Percentiles rank a stretch among this genome's conserved stretches.
Conservation (phyloP, 2,888 invertebrate genomes). For the Apamea crenata region DNA sequence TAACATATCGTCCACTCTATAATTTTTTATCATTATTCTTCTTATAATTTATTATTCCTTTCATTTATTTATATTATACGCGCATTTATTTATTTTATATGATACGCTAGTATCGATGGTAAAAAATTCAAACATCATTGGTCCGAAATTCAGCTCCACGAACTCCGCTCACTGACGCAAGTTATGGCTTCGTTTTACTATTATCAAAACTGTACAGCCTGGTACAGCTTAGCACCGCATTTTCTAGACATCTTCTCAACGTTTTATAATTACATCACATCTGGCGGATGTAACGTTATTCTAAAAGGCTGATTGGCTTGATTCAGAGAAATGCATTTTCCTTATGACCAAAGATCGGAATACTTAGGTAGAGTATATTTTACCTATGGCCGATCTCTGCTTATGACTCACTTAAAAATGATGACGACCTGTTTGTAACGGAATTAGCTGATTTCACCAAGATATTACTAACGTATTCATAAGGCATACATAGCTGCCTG, state of each 20-base stretch:
- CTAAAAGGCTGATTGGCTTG: slow-evolving; percentile 1
- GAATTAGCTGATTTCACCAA: slow-evolving; percentile 1
- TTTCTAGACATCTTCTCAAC: not conserved
- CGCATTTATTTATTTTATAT: no score
- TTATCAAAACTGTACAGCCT: slow-evolving; percentile 5
- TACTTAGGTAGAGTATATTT: not conserved
- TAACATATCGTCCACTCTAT: not conserved
- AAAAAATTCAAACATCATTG: not conserved
- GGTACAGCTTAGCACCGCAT: no score
- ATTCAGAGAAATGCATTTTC: slow-evolving; percentile 19
- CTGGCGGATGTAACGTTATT: slow-evolving; percentile 1
- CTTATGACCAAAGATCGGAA: not conserved
- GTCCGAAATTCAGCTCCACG: not conserved
- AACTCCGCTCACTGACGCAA: not conserved
- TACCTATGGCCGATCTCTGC: not conserved
- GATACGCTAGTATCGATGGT: not conserved
- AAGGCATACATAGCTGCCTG: not conserved
- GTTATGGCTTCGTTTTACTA: not conserved
- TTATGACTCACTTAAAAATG: not conserved
- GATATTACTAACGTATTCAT: slow-evolving; percentile 4
- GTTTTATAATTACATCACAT: not conserved
- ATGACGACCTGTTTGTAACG: not conserved
- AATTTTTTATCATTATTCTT: not conserved
- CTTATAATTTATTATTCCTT: not conserved
- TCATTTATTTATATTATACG: no score